Base-by-base conservation (phyloP, 2,113 vertebrate species). In the Oncorhynchus masou region DNA sequence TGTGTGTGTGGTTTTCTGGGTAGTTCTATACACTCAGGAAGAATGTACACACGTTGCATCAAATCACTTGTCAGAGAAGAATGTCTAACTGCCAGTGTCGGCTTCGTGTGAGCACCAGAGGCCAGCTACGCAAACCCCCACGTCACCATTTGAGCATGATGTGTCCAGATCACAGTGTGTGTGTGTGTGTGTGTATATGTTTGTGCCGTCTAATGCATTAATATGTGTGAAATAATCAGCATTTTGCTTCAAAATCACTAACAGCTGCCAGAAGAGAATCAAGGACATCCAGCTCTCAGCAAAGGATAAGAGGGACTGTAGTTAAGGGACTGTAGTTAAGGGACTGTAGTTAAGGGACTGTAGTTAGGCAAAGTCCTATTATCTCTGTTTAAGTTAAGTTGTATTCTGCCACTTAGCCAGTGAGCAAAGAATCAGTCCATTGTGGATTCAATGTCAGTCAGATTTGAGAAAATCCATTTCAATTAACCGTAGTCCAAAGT, bases 201-300 rank as follows among this genome's bases (percentile, higher is more conserved):
- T 16, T 39, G 70, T 76, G 73, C 70, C 73, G 88, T 89, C 89
- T 91, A 93, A 94, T 93, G 91, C 90, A 91, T 77, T 89, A 86
- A 91, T 90, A 91, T 90, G 88, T 94, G 89, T 94, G 89, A 90
- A 88, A 88, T 98, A 98, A 97, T 95, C 93, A 94, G 95, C 96
- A 92, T 96, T 97, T 96, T 97, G 96, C 97, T 98, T 97, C 93
- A 94, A 94, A 96, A 95, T 95, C 91, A 99, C 98, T 99, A 99
- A 99, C 97, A 95, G 92, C 92, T 85, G 84, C 89, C 88, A 76
- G 80, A 92, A 92, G 93, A 89, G 80, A 87, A 77, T 68, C 67
- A 81, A 80, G 84, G 86, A 90, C 81, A 57, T 75, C 86, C 20
- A 80, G 71, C 62, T 85, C 79, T 81, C 78, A 80, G 82, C 22